phyloP scores from a whole-genome alignment of 2,888 invertebrate species.

The Agriopis leucophaearia region DNA sequence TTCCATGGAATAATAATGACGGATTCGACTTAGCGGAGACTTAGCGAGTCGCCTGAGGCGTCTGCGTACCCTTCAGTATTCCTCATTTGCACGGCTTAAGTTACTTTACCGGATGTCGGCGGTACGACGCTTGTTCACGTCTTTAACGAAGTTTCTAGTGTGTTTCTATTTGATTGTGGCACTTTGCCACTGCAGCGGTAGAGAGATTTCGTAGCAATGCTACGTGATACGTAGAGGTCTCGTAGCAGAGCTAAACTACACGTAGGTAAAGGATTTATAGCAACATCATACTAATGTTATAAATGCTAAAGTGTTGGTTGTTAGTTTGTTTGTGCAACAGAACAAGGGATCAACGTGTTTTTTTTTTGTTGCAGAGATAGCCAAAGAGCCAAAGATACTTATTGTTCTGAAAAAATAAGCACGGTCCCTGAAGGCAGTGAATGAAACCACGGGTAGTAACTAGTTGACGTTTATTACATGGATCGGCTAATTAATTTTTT shows the following conservation, averaged over 20 bases:
- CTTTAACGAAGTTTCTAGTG: constrained; percentile 7
- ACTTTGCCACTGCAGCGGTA: neutral
- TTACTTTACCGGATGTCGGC: constrained; percentile 54
- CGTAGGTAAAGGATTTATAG: neutral
- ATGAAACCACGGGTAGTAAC: no score
- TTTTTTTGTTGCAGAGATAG: no score
- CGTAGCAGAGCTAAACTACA: neutral
- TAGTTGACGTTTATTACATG: no score
- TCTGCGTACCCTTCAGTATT: constrained; percentile 49
- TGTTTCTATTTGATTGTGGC: constrained; percentile 5
- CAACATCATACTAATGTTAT: no score
- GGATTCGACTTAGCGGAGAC: constrained; percentile 78
- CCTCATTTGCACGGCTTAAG: constrained; percentile 64
- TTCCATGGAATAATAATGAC: constrained; percentile 79
- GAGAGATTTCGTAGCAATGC: constrained; percentile 1
- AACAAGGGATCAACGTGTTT: no score
- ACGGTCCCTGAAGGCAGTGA: no score
- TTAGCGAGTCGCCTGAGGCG: constrained; percentile 59
- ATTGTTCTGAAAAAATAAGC: no score
- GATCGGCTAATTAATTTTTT: no score
- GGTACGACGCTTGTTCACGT: constrained; percentile 29
- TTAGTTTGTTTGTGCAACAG: no score
- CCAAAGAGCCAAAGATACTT: no score
- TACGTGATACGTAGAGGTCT: neutral
- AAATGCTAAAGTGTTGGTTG: no score